phyloP scores from a whole-genome alignment of 2,888 invertebrate species.

The Heteromurus nitidus region DNA sequence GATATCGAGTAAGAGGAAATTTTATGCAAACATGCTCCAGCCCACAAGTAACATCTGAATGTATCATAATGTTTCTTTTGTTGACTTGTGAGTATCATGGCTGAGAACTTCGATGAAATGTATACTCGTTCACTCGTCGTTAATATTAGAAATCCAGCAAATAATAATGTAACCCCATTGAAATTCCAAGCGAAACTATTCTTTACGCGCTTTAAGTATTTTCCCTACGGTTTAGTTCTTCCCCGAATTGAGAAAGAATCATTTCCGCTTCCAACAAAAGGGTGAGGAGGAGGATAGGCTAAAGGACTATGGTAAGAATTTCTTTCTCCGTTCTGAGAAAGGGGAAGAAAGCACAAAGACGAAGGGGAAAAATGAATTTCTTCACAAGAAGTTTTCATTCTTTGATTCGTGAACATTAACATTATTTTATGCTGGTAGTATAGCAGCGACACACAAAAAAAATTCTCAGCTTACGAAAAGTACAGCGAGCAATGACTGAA shows the following conservation, averaged over 20 bases:
- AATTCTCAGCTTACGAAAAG: background rate
- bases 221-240: background rate
- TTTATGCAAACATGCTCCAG: too few species aligned
- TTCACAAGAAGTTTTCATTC: constrained; percentile 18
- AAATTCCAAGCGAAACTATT: background rate
- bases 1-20: too few species aligned
- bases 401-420: constrained; percentile 30
- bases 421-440: constrained; percentile 29
- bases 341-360: constrained; percentile 4
- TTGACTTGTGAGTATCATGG: too few species aligned
- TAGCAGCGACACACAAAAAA: background rate
- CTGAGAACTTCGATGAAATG: too few species aligned
- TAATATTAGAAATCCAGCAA: background rate
- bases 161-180: background rate
- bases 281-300: background rate
- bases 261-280: constrained; percentile 13
- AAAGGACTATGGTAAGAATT: background rate
- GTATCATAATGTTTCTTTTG: too few species aligned
- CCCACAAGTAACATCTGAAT: too few species aligned
- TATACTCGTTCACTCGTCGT: background rate
- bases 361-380: constrained; percentile 28
- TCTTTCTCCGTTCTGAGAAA: background rate
- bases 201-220: background rate
- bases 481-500: background rate
- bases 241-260: constrained; percentile 7